Conservation (phyloP, 2,113 vertebrate species). For the Anguilla rostrata region DNA sequence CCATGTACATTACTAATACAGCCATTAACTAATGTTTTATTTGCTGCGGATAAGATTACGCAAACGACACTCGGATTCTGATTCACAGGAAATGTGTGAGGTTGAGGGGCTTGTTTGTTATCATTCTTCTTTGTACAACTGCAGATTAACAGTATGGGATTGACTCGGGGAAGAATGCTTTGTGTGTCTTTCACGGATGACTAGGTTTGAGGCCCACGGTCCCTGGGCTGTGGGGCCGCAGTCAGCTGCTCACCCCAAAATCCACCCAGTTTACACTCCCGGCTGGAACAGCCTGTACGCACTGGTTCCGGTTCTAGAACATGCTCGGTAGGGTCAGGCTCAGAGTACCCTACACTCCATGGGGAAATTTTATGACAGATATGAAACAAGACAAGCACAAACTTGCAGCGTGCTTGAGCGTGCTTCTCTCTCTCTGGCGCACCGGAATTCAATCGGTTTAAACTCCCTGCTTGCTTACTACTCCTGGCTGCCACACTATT, state of each 20-base stretch:
- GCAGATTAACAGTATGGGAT: not conserved
- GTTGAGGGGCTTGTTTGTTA: not conserved
- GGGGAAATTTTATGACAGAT: not conserved
- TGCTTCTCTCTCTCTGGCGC: not conserved
- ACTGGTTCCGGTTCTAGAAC: not conserved
- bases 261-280: not conserved
- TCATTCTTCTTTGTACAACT: constrained; percentile 7
- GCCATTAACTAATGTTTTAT: not conserved
- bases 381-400: not conserved
- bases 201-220: not conserved
- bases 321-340: not conserved
- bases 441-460: not conserved
- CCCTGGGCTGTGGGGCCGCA: not conserved
- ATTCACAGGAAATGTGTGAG: not conserved
- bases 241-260: not conserved
- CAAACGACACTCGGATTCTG: not conserved
- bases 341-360: not conserved
- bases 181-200: constrained; percentile 5
- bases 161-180: not conserved
- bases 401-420: not conserved
- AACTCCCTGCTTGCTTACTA: not conserved
- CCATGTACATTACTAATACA: not conserved
- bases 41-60: not conserved
- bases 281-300: not conserved
- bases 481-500: not conserved